phyloP scores from a whole-genome alignment of 1,140 invertebrate species.

The Aphis gossypii region DNA sequence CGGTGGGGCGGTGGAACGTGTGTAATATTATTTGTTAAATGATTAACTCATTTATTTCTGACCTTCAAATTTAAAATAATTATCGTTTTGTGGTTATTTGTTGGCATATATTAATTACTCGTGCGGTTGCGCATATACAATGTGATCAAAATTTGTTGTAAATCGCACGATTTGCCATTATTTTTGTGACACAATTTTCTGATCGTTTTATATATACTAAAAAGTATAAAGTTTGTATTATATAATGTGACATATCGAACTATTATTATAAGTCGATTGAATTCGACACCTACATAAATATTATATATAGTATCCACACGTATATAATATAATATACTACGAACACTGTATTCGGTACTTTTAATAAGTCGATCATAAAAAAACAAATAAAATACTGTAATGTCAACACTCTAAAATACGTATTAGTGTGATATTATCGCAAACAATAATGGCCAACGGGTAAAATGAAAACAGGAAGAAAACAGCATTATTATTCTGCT shows the following conservation, averaged over 20 bases:
- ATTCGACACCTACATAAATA: background rate
- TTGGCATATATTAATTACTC: background rate
- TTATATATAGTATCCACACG: background rate
- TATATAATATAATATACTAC: background rate
- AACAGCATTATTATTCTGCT: too few species aligned
- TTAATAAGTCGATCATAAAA: background rate
- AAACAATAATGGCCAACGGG: too few species aligned
- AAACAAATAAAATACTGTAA: background rate
- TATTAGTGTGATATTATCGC: background rate
- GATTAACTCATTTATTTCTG: conserved; percentile 20
- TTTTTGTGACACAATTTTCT: background rate
- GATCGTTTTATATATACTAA: background rate
- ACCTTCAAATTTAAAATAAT: conserved; percentile 15
- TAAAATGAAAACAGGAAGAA: too few species aligned
- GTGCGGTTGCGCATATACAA: background rate
- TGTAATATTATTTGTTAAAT: background rate
- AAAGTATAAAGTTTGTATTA: background rate
- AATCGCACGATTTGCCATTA: background rate
- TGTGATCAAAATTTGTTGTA: background rate
- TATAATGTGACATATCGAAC: background rate
- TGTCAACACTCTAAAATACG: background rate
- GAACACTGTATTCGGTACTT: background rate
- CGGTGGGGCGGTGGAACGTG: background rate
- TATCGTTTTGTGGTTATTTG: conserved; percentile 13
- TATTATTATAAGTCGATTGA: background rate